phyloP scores from a whole-genome alignment of 2,797 vertebrate genomes.

The Rallus crepitans region DNA sequence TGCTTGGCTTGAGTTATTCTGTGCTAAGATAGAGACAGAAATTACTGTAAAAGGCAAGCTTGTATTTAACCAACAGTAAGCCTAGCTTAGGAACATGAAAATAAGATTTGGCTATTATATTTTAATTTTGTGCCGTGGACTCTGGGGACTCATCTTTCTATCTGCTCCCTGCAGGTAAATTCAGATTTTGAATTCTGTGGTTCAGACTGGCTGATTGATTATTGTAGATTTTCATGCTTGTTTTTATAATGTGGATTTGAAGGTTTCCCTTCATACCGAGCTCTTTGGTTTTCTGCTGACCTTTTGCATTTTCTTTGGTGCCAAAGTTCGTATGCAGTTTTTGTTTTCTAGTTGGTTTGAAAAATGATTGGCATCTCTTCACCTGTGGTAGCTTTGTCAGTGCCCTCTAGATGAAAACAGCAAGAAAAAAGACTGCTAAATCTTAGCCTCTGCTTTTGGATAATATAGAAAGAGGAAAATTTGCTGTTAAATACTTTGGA shows the following conservation, averaged over 20 bases:
- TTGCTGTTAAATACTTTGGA: not conserved
- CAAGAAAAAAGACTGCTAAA: not conserved
- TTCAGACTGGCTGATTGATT: not conserved
- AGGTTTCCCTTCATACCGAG: not conserved
- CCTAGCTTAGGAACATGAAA: not conserved
- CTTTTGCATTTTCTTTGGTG: not conserved
- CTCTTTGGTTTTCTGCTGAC: not conserved
- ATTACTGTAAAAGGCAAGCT: constrained; percentile 9
- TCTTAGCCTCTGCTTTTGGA: not conserved
- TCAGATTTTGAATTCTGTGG: not conserved
- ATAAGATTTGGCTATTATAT: not conserved
- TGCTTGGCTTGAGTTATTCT: not conserved
- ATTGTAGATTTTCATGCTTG: not conserved
- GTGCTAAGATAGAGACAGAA: not conserved
- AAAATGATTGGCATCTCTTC: not conserved
- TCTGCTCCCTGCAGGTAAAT: not conserved
- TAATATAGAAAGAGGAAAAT: not conserved
- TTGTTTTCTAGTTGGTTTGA: not conserved
- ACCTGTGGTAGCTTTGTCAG: not conserved
- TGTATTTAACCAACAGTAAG: not conserved
- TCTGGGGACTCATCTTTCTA: not conserved
- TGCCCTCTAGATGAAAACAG: not conserved
- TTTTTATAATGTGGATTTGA: not conserved
- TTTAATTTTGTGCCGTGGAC: not conserved
- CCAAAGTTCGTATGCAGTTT: not conserved